Conservation (phyloP, 1,140 invertebrate genomes). For the Formica exsecta region DNA sequence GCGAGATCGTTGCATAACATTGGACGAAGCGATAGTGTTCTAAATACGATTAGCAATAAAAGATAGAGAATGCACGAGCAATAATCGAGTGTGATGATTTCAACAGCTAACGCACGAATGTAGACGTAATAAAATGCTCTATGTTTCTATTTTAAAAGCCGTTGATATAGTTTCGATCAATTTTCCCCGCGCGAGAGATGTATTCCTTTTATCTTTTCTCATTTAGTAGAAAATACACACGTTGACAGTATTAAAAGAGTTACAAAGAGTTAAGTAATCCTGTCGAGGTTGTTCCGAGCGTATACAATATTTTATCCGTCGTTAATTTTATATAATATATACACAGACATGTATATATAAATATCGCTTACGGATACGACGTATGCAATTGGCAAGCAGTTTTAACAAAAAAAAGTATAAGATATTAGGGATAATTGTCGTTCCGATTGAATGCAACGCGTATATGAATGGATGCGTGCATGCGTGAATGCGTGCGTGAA, state of each 20-base stretch:
- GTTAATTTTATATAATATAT: constrained; percentile 57
- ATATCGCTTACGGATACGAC: constrained; percentile 39
- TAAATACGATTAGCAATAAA: constrained; percentile 63
- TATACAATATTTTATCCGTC: constrained; percentile 47
- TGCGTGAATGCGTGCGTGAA: neutral
- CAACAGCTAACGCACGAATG: constrained; percentile 46
- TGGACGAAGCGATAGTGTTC: constrained; percentile 31
- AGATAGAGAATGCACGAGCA: constrained; percentile 12
- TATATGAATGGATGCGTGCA: neutral
- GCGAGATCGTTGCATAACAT: constrained; percentile 41
- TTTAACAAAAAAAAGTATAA: neutral
- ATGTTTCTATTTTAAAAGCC: constrained; percentile 45
- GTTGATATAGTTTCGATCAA: constrained; percentile 43
- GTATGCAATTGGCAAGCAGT: constrained; percentile 56
- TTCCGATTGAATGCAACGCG: constrained; percentile 26
- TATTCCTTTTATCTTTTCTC: constrained; percentile 42
- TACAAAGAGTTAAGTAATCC: constrained; percentile 76
- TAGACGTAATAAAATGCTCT: constrained; percentile 48
- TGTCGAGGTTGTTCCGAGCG: constrained; percentile 64
- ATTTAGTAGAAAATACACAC: constrained; percentile 45
- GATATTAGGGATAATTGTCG: constrained; percentile 53
- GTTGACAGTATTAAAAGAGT: constrained; percentile 77
- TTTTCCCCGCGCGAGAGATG: constrained; percentile 31
- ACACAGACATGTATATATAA: constrained; percentile 30
- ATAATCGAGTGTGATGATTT: constrained; percentile 22